Evolutionary conservation across 2,113 vertebrate species (phyloP), one percentile per base, ranked within the genome.

Genomic region (Gambusia holbrooki): DNA sequence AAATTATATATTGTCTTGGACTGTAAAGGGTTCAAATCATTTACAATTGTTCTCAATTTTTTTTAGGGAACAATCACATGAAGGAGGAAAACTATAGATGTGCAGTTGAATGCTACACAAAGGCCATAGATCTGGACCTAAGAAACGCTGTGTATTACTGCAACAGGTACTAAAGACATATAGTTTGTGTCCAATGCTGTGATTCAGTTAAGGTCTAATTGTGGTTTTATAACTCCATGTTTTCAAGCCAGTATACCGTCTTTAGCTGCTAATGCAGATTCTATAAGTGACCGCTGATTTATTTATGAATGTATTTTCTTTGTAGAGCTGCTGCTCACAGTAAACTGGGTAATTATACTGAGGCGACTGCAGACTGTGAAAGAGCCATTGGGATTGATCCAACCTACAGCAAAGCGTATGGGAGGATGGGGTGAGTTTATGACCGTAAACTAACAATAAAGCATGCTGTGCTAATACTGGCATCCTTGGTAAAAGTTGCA

Each of bases 111-210:
- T 98, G 97, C 86, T 99, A 99, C 76, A 97, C 95, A 15, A 95
- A 95, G 88, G 97, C 98, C 77, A 96, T 99, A 73, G 94, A 98
- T 74, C 48, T 99, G 95, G 97, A 99, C 92, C 93, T 96, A 68
- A 96, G 96, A 76, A 99, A 98, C 63, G 97, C 98, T 0, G 97
- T 99, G 58, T 99, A 99, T 92, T 99, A 97, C 87, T 99, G 97
- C 83, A 99, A 99, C 91, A 97, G 98, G 97, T 98, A 93, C 37
- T 19, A 5, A 58, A 9, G 17, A 58, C 25, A 25, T 35, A 6
- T 32, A 22, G 45, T 42, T 27, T 48, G 25, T n/a, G 28, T 45
- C 61, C 17, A 10, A 14, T 12, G 25, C 35, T 67, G 17, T 25
- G 60, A 2, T 10, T 58, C 51, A n/a, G 10, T n/a, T n/a, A 58